A percentile compares a stretch with the other conserved stretches of the same genome.
Conservation (phyloP, 2,113 vertebrate species). For the Sciurus niger region DNA sequence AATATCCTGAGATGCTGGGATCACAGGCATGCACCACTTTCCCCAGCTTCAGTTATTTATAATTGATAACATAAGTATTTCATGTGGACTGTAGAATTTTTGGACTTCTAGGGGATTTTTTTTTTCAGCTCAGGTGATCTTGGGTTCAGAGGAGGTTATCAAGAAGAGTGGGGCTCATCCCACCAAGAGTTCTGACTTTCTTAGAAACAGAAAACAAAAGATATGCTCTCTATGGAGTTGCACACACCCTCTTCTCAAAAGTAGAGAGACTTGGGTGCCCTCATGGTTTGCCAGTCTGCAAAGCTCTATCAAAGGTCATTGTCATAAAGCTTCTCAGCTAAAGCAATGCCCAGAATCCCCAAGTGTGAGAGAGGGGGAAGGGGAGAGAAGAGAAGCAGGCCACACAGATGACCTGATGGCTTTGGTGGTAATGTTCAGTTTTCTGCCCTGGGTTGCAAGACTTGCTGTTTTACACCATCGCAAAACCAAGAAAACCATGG, state of each 20-base stretch:
- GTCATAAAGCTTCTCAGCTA: background rate
- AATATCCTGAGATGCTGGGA: background rate
- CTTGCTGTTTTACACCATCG: background rate
- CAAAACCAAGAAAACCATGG: background rate
- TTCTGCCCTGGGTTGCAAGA: background rate
- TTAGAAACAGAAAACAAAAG: background rate
- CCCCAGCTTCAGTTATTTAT: background rate
- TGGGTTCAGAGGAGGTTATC: background rate
- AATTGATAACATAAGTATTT: background rate
- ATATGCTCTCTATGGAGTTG: constrained; percentile 10
- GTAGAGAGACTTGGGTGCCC: background rate
- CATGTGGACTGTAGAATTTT: background rate
- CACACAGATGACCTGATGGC: background rate
- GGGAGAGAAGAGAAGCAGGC: background rate
- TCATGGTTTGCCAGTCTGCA: background rate
- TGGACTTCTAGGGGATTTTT: background rate
- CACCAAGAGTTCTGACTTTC: background rate
- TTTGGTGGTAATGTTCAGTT: background rate
- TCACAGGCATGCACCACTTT: background rate
- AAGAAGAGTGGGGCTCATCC: background rate
- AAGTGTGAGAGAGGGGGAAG: background rate
- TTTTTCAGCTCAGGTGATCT: background rate
- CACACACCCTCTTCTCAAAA: background rate
- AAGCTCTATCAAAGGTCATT: background rate
- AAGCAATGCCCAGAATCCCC: background rate